Base-by-base conservation (phyloP, 2,888 invertebrate species). In the Napeogenes inachia region DNA sequence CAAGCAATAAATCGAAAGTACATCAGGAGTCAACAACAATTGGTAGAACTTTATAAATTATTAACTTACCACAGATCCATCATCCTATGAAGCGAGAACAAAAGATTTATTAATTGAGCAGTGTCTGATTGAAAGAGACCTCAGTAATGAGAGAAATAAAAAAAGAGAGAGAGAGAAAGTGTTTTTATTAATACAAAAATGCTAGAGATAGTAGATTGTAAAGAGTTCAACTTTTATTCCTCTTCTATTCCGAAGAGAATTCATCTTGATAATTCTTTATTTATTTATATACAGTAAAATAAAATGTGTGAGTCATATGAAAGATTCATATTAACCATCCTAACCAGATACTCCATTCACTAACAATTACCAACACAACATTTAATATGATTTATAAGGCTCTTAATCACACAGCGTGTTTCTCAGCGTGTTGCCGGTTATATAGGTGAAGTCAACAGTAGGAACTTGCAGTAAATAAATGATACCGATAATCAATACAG, bases 61-160 rank as follows among this genome's bases (percentile, higher is more conserved):
- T 5, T 64, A 81, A 86, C 89, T 87, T 77, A 91, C 91, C 90
- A 91, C 84, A 72, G 89, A 90, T 84, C 91, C 91, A 75, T 91
- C 91, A 79, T 89, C 88, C 91, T 91, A 80, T 64, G 78, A 70
- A 73, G 86, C 87, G 80, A 82, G 78, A 82, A 88, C 81, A 88
- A 80, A 85, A 84, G 75, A 73, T 78, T 79, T 81, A 77, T 78
- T 77, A 78, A 80, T 78, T 72, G 72, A 70, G 72, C 21, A 21
- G 21, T 21, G 21, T 21, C 21, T 21, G 21, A 21, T 21, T 21
- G 21, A 21, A 21, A 21, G 21, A 21, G 21, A 21, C 21, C 21
- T 21, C 21, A 21, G 21, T 21, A 21, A 21, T 21, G 21, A 21
- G 21, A 21, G 21, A 21, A 21, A 21, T 0, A 1, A 21, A n/a